These are phyloP conservation scores for Dasysyrphus tricinctus DNA, from an alignment of 2,888 invertebrate species.

Conservation along the genomic window DNA sequence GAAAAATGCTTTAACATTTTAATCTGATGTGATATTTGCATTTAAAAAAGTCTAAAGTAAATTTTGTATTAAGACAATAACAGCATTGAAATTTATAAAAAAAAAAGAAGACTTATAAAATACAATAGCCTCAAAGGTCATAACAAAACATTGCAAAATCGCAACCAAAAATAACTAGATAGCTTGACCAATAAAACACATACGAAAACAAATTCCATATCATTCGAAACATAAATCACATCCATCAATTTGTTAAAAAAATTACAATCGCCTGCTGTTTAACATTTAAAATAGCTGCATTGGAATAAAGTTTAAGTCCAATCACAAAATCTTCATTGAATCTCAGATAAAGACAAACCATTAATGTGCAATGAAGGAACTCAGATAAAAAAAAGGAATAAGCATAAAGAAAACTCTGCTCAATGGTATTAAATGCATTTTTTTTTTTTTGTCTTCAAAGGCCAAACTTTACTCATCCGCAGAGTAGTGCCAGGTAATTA, in stretches of 20 bases:
- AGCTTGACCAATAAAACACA: background rate
- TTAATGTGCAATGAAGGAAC: conserved; percentile 44
- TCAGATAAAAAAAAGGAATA: conserved; percentile 52
- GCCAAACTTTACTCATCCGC: conserved; percentile 62
- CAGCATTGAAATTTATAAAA: background rate
- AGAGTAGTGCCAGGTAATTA: conserved; percentile 20
- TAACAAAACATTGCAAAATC: background rate
- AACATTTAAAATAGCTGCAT: conserved; percentile 57
- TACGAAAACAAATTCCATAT: conserved; percentile 4
- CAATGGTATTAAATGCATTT: conserved; percentile 53
- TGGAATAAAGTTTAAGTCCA: conserved; percentile 70
- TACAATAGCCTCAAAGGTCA: background rate
- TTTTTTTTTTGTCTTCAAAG: conserved; percentile 45
- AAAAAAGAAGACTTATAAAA: background rate
- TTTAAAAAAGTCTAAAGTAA: background rate
- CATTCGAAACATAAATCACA: conserved; percentile 31
- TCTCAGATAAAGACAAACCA: conserved; percentile 23
- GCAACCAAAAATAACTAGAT: background rate
- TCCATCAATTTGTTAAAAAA: conserved; percentile 50
- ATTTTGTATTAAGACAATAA: background rate
- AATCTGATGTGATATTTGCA: background rate
- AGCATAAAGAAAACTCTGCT: background rate
- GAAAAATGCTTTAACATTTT: too few species aligned
- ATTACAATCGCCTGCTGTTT: conserved; percentile 21
- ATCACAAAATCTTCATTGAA: conserved; percentile 59